Evolutionary conservation across 1,140 invertebrate species (phyloP).

Genomic region (Drosophila pruinosa): DNA sequence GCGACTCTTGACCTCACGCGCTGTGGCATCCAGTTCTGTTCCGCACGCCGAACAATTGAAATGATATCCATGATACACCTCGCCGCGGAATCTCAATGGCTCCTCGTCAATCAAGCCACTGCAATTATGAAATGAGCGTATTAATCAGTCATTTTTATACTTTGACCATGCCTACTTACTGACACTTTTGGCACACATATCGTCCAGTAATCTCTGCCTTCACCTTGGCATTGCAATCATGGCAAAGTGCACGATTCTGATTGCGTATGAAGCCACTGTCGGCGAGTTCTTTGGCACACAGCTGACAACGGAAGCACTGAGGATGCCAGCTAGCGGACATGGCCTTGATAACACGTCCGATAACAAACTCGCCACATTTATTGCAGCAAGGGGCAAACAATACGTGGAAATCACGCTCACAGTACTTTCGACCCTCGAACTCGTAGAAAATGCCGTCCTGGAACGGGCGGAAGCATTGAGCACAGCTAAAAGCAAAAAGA

Average conservation of each 20-base stretch:
- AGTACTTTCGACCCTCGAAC: constrained; percentile 99
- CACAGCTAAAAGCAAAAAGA: constrained; percentile 89
- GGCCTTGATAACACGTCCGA: constrained; percentile 99
- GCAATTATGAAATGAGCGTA: constrained; percentile 36
- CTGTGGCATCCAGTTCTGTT: constrained; percentile 93
- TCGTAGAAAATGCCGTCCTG: constrained; percentile 99
- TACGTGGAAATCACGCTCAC: constrained; percentile 99
- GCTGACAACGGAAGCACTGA: constrained; percentile 97
- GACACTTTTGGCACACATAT: constrained; percentile 99
- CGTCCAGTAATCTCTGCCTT: constrained; percentile 97
- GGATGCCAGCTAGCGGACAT: constrained; percentile 99
- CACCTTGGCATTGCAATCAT: constrained; percentile 97
- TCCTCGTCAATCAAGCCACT: constrained; percentile 98
- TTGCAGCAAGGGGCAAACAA: constrained; percentile 99
- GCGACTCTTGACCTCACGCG: constrained; percentile 95
- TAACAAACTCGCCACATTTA: constrained; percentile 98
- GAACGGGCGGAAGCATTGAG: constrained; percentile 99
- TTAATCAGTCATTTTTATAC: background rate
- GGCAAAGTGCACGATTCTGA: constrained; percentile 95
- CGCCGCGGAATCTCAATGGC: constrained; percentile 96
- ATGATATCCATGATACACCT: constrained; percentile 99
- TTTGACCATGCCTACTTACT: constrained; percentile 87
- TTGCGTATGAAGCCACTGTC: constrained; percentile 99
- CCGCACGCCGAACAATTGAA: constrained; percentile 98
- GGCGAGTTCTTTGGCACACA: constrained; percentile 95